A percentile compares a stretch with the other conserved stretches of the same genome.
Conservation (phyloP, 2,113 vertebrate genomes). For the Chlamydotis undulata region DNA sequence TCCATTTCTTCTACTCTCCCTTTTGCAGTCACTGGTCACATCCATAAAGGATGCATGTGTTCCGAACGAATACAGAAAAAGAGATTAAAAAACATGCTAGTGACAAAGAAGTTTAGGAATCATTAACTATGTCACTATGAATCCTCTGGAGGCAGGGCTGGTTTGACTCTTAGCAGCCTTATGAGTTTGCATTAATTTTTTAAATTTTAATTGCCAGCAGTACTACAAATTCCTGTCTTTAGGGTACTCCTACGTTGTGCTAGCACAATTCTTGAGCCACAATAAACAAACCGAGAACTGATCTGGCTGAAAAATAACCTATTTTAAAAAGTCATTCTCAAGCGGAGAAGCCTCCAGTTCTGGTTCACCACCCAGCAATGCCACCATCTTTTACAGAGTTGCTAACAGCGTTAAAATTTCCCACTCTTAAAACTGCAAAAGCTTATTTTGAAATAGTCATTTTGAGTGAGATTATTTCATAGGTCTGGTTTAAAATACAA, state of each 20-base stretch:
- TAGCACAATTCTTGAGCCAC: not conserved
- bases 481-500: not conserved
- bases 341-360: not conserved
- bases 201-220: not conserved
- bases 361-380: not conserved
- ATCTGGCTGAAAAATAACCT: not conserved
- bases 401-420: not conserved
- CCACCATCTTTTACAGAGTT: not conserved
- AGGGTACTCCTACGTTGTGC: not conserved
- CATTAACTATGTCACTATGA: not conserved
- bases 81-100: not conserved
- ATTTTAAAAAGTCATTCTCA: not conserved
- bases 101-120: not conserved
- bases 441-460: not conserved
- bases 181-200: rapidly evolving
- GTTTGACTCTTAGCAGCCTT: not conserved
- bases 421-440: not conserved
- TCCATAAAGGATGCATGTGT: not conserved
- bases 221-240: not conserved
- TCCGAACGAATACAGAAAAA: not conserved
- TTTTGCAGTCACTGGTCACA: not conserved
- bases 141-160: not conserved
- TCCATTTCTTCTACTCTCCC: not conserved
- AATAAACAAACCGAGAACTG: not conserved
- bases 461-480: not conserved